Conservation (phyloP, 2,888 invertebrate genomes). For the Phaonia tiefii region DNA sequence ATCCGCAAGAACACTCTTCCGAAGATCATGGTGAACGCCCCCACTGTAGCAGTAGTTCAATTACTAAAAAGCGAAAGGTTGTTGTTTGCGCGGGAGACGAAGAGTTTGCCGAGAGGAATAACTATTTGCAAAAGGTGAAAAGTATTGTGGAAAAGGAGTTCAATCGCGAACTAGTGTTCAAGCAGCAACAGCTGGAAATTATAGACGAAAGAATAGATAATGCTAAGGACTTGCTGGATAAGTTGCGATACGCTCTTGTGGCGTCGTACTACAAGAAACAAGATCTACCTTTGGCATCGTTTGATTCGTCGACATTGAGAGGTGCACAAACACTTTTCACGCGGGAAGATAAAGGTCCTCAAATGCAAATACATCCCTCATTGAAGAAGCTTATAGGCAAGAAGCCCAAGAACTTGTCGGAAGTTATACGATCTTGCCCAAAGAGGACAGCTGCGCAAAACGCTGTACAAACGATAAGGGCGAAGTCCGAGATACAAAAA, state of each 20-base stretch:
- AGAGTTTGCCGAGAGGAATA: conserved; percentile 6
- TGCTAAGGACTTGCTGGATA: conserved; percentile 83
- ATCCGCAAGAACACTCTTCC: conserved; percentile 70
- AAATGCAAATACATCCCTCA: conserved; percentile 87
- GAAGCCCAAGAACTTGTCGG: conserved; percentile 81
- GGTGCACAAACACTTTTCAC: conserved; percentile 71
- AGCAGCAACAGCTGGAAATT: conserved; percentile 87
- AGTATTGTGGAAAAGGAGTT: conserved; percentile 87
- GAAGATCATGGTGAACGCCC: conserved; percentile 27
- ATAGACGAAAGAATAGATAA: conserved; percentile 85
- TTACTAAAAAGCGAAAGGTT: conserved; percentile 1
- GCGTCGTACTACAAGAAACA: conserved; percentile 84
- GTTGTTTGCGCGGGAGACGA: neutral
- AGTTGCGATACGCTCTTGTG: conserved; percentile 83
- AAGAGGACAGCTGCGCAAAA: conserved; percentile 81
- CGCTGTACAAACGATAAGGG: conserved; percentile 77
- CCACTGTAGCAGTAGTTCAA: neutral
- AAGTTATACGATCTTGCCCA: conserved; percentile 81
- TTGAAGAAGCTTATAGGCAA: conserved; percentile 87
- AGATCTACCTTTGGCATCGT: conserved; percentile 80
- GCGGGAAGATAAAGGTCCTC: conserved; percentile 76
- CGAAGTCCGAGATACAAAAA: conserved; percentile 74
- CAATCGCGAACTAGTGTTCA: conserved; percentile 84
- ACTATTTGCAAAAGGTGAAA: conserved; percentile 81
- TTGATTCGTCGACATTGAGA: conserved; percentile 76